Evolutionary conservation across 2,797 vertebrate species (phyloP).

Genomic region (Otolemur crassicaudatus): DNA sequence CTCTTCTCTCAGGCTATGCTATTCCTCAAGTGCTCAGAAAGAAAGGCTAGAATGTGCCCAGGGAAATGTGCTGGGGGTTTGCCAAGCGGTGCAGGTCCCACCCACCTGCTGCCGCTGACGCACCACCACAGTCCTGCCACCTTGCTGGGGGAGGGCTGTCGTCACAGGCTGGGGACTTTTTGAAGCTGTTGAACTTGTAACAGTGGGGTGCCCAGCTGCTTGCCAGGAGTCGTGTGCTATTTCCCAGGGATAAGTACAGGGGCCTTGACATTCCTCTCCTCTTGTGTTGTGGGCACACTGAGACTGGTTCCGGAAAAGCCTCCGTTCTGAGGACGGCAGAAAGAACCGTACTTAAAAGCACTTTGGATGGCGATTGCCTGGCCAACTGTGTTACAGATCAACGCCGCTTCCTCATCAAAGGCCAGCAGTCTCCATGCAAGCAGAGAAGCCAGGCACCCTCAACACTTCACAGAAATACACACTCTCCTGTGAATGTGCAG

Average conservation of each 20-base stretch:
- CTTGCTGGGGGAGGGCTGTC: too few species aligned
- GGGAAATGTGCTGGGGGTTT: not conserved
- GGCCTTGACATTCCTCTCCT: accelerated
- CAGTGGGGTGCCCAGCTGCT: not conserved
- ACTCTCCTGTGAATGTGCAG: accelerated
- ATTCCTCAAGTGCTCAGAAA: not conserved
- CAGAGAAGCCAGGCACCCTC: not conserved
- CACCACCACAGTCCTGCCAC: not conserved
- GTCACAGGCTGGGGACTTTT: not conserved
- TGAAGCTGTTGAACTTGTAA: not conserved
- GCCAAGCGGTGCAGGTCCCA: not conserved
- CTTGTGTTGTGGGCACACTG: not conserved
- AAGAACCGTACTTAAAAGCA: not conserved
- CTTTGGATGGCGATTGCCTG: not conserved
- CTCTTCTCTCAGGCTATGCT: not conserved
- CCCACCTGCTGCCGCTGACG: too few species aligned
- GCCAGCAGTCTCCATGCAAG: not conserved
- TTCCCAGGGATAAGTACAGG: not conserved
- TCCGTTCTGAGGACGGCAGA: not conserved
- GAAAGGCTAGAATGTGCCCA: accelerated
- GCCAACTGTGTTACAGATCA: not conserved
- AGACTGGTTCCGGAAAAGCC: not conserved
- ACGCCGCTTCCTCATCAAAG: conserved; percentile 5
- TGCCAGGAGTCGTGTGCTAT: too few species aligned
- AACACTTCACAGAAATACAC: not conserved